Conservation (phyloP, 2,888 invertebrate genomes). For the Trichopoda pennipes region DNA sequence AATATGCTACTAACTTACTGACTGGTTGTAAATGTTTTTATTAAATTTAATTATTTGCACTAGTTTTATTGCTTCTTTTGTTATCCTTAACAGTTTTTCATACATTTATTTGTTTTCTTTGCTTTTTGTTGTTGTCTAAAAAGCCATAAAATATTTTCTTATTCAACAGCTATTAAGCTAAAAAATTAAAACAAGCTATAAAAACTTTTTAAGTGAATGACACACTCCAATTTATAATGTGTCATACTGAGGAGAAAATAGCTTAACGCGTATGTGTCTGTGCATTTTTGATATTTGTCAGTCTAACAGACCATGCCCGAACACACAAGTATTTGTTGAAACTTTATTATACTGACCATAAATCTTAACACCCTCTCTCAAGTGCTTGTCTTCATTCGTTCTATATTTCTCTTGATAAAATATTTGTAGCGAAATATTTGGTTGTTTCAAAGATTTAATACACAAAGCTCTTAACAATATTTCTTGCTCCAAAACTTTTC, state of each 20-base stretch:
- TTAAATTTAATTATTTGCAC: too few species aligned
- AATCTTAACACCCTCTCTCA: constrained; percentile 57
- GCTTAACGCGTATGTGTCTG: background rate
- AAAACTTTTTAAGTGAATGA: constrained; percentile 26
- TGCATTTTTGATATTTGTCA: background rate
- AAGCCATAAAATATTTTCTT: constrained; percentile 19
- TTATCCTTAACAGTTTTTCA: background rate
- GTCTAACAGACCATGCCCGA: constrained; percentile 11
- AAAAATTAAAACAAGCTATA: constrained; percentile 7
- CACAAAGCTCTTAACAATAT: constrained; percentile 57
- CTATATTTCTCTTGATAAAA: constrained; percentile 19
- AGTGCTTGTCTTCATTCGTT: background rate
- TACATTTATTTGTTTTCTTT: constrained; percentile 4
- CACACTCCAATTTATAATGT: constrained; percentile 32
- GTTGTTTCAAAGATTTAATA: constrained; percentile 7
- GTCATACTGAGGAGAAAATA: constrained; percentile 26
- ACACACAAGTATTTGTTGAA: background rate
- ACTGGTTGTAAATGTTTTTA: too few species aligned
- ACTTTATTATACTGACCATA: constrained; percentile 53
- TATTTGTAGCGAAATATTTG: constrained; percentile 44
- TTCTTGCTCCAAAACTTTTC: constrained; percentile 47
- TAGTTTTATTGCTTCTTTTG: too few species aligned
- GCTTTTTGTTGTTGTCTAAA: background rate
- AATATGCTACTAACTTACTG: too few species aligned
- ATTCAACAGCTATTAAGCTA: constrained; percentile 16